These are phyloP conservation scores for Rambutsinella grinnellia DNA, from an alignment of 2,888 invertebrate genomes.

Conservation along the genomic window DNA sequence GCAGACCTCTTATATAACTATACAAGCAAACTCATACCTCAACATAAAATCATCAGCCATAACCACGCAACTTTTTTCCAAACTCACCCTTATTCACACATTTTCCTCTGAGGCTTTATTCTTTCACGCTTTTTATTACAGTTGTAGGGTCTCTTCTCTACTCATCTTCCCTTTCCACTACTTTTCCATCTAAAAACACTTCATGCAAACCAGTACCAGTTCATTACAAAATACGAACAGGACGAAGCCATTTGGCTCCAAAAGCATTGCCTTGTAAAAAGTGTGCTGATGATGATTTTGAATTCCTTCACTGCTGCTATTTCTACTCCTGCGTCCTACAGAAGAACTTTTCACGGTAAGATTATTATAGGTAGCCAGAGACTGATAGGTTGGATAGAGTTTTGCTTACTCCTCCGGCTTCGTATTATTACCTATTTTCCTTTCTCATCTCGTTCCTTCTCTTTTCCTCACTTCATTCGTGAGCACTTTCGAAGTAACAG, in stretches of 20 bases:
- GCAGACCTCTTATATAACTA: neutral
- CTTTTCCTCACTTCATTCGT: neutral
- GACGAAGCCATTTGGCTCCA: slow-evolving; percentile 22
- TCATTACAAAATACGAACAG: neutral
- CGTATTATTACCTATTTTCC: slow-evolving; percentile 12
- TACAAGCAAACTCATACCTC: slow-evolving; percentile 29
- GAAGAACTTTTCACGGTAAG: slow-evolving; percentile 22
- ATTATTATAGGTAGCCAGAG: neutral
- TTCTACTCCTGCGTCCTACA: neutral
- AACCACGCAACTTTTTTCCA: slow-evolving; percentile 39
- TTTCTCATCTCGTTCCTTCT: neutral
- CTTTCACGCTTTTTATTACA: slow-evolving; percentile 46
- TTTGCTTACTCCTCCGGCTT: slow-evolving; percentile 35
- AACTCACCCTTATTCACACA: slow-evolving; percentile 41
- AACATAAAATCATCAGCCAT: slow-evolving; percentile 44
- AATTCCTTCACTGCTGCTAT: slow-evolving; percentile 9
- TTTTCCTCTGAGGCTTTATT: slow-evolving; percentile 30
- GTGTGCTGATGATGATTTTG: slow-evolving; percentile 12
- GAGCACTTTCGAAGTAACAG: neutral
- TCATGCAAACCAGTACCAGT: slow-evolving; percentile 3
- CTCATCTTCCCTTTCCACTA: slow-evolving; percentile 3
- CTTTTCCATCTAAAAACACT: neutral
- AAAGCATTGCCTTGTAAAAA: neutral
- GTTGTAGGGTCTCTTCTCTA: slow-evolving; percentile 35
- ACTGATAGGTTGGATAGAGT: slow-evolving; percentile 5